These are phyloP conservation scores for Tympanoctomys barrerae DNA, from an alignment of 2,797 vertebrate genomes.

Conservation along the genomic window DNA sequence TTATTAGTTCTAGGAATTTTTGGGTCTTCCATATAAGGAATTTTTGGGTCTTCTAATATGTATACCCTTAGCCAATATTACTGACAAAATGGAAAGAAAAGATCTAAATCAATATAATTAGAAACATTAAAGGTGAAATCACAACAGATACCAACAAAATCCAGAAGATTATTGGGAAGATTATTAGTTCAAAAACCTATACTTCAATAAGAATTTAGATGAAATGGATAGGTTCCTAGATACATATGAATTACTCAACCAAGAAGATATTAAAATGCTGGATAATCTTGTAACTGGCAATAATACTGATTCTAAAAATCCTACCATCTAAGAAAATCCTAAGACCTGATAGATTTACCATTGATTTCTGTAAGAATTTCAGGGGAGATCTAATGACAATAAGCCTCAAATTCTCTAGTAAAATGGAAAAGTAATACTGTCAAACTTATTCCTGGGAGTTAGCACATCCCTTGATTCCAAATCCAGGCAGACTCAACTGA, in stretches of 20 bases:
- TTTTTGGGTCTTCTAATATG: neutral
- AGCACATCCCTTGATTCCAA: neutral
- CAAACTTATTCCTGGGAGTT: neutral
- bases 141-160: neutral
- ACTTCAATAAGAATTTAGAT: neutral
- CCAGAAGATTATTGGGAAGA: neutral
- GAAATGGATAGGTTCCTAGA: neutral
- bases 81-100: neutral
- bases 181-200: neutral
- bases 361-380: neutral
- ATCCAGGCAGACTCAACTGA: neutral
- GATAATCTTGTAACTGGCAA: neutral
- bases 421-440: neutral
- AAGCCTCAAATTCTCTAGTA: neutral
- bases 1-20: neutral
- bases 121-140: neutral
- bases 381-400: neutral
- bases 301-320: neutral
- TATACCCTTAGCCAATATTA: neutral
- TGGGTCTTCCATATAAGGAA: neutral
- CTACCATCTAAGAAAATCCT: neutral
- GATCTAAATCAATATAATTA: neutral
- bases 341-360: neutral
- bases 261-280: neutral
- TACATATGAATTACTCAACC: neutral